Conservation (phyloP, 2,797 vertebrate species). For the Miichthys miiuy region DNA sequence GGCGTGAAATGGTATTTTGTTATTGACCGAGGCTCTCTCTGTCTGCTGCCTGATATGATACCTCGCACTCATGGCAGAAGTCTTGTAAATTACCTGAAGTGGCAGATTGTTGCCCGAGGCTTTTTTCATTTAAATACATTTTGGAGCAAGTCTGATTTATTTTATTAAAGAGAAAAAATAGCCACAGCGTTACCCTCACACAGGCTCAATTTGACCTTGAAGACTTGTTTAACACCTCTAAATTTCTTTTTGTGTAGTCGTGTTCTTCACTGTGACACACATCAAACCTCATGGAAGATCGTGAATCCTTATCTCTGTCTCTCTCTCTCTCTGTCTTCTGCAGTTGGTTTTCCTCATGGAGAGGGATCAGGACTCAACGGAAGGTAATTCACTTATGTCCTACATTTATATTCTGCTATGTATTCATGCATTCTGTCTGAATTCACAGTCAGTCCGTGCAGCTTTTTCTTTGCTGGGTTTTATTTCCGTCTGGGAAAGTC, state of each 20-base stretch:
- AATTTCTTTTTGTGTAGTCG: not conserved
- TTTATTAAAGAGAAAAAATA: not conserved
- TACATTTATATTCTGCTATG: not conserved
- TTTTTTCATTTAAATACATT: slow-evolving; percentile 4
- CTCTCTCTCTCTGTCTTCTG: slow-evolving; percentile 48
- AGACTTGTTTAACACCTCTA: not conserved
- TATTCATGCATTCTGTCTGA: not conserved
- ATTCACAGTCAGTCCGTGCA: not conserved
- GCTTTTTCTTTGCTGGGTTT: not conserved
- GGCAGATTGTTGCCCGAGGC: not conserved
- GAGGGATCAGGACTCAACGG: slow-evolving; percentile 87
- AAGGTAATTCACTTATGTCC: slow-evolving; percentile 85
- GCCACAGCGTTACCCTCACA: not conserved
- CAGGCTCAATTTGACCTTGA: not conserved
- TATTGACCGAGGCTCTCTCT: not conserved
- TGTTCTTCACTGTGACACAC: not conserved
- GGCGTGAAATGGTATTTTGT: not conserved
- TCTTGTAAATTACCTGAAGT: not conserved
- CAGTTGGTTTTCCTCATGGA: slow-evolving; percentile 91
- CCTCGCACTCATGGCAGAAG: not conserved
- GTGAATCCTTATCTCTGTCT: not conserved
- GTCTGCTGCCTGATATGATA: not conserved
- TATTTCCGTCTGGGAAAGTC: slow-evolving; percentile 24
- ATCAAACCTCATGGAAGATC: not conserved
- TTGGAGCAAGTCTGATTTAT: not conserved